Evolutionary conservation across 2,888 invertebrate genomes (phyloP), one percentile per base, ranked within the genome.

Genomic region (Mantis religiosa): DNA sequence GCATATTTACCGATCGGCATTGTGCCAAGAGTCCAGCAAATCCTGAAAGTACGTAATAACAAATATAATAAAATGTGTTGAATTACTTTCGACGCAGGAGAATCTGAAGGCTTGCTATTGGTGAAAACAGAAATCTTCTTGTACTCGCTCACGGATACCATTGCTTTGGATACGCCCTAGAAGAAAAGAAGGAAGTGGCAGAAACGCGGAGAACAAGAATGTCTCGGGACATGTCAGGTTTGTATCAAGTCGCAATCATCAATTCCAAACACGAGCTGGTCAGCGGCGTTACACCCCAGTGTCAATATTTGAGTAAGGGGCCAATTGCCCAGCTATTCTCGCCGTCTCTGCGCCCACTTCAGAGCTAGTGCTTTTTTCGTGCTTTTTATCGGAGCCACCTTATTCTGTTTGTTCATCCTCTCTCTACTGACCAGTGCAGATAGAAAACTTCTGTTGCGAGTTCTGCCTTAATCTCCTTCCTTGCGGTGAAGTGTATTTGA

Each of bases 301-400:
- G 89, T 89, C 89, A 89, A 89, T 89, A 88, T 89, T 87, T 89
- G 87, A 89, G 83, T 87, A 85, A 84, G 87, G 82, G 84, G 82
- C 47, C 89, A 89, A 89, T 89, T 89, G 88, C 87, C 28, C 34
- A 34, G 34, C 87, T 82, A 82, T 82, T 82, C 87, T 87, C 81
- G 28, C 86, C 28, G 8, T 47, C n/a, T 47, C 54, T 12, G 20
- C n/a, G 27, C 15, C 85, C 41, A 47, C 54, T 85, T 85, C 27
- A 47, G 41, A 3, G n/a, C n/a, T 47, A 47, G 27, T 85, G 27
- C 85, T 15, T 12, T 84, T 27, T 54, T 41, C 84, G 12, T 34
- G n/a, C 41, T 34, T 41, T 84, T 84, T 41, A 84, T n/a, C 20
- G 47, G 27, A 47, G 54, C 27, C 85, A 41, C 54, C 54, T 25